Percentiles rank a stretch among this genome's conserved stretches.
Conservation (phyloP, 2,113 vertebrate species). For the Miniopterus natalensis region DNA sequence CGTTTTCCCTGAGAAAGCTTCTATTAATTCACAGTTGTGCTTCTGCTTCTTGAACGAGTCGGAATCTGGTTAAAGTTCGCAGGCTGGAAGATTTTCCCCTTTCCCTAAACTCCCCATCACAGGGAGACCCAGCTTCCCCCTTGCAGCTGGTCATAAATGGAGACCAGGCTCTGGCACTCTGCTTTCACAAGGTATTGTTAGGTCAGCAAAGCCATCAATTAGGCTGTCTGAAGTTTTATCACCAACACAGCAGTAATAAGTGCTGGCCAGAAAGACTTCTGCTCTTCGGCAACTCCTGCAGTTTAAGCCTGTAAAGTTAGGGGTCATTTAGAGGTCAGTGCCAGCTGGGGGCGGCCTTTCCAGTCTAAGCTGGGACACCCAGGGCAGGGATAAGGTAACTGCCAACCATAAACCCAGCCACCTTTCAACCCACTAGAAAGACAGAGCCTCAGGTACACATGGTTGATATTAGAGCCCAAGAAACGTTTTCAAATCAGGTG, state of each 20-base stretch:
- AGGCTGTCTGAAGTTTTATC: conserved; percentile 99
- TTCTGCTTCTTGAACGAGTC: conserved; percentile 83
- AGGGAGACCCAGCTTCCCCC: conserved; percentile 90
- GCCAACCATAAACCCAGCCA: conserved; percentile 86
- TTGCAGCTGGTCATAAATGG: conserved; percentile 99
- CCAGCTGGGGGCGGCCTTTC: conserved; percentile 94
- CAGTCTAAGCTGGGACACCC: conserved; percentile 89
- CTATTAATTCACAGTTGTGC: conserved; percentile 74
- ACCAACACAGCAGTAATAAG: conserved; percentile 96
- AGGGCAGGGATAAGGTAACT: conserved; percentile 86
- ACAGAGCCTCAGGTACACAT: conserved; percentile 92
- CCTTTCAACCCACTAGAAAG: conserved; percentile 89
- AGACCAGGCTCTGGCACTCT: conserved; percentile 95
- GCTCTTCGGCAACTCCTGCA: conserved; percentile 92
- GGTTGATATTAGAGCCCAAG: conserved; percentile 94
- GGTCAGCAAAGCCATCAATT: conserved; percentile 99
- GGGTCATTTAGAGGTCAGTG: conserved; percentile 96
- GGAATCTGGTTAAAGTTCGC: conserved; percentile 89
- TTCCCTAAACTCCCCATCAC: conserved; percentile 82
- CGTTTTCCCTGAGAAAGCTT: conserved; percentile 67
- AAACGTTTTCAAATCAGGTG: conserved; percentile 89
- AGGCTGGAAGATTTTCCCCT: conserved; percentile 87
- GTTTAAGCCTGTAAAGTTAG: conserved; percentile 93
- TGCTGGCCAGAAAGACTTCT: conserved; percentile 95
- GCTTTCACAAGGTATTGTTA: conserved; percentile 99